Evolutionary conservation across 2,797 vertebrate genomes (phyloP).

Genomic region (Pyrocephalus nanus): DNA sequence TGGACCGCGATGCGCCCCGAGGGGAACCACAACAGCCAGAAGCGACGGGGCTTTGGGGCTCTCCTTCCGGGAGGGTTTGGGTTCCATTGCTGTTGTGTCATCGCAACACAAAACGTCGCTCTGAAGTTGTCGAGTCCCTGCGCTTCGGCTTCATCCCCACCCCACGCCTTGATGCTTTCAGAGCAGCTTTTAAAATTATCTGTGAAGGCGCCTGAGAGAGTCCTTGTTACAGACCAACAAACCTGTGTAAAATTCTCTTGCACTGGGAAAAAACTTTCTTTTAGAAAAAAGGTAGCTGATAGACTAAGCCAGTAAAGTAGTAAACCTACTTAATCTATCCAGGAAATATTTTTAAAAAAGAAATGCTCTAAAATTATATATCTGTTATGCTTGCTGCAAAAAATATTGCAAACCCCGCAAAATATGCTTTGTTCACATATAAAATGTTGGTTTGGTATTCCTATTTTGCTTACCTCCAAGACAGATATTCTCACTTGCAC

Average conservation of each 20-base stretch:
- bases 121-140: neutral
- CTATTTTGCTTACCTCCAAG: neutral
- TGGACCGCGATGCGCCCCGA: neutral
- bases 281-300: no score
- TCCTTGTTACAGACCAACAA: neutral
- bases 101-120: neutral
- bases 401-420: neutral
- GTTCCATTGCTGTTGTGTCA: neutral
- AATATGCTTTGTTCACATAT: neutral
- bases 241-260: neutral
- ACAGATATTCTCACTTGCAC: neutral
- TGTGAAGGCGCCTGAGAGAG: neutral
- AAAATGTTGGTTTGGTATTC: neutral
- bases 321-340: neutral
- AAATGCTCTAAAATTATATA: neutral
- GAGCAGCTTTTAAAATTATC: neutral
- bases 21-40: rapidly evolving
- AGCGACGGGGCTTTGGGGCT: neutral
- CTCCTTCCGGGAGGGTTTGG: neutral
- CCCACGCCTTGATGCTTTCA: neutral
- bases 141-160: neutral
- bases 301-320: neutral
- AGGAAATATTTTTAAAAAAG: neutral
- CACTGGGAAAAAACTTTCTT: no score
- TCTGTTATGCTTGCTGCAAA: rapidly evolving